Percentiles rank a stretch among this genome's conserved stretches.
Conservation (phyloP, 2,888 invertebrate species). For the Brachyptera risi region DNA sequence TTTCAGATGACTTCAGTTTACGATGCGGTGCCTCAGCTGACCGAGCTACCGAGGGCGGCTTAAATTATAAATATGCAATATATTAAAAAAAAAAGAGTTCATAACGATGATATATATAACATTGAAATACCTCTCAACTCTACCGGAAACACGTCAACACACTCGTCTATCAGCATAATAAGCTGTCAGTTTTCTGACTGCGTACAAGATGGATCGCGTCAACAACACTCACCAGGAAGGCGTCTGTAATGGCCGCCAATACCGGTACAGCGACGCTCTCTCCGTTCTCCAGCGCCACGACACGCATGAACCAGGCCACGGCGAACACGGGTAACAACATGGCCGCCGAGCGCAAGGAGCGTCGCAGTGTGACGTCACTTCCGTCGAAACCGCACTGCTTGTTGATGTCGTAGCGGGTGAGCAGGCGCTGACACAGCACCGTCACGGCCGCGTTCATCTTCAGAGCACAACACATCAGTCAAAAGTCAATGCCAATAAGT, state of each 20-base stretch:
- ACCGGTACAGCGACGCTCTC: conserved; percentile 42
- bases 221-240: conserved; percentile 41
- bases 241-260: conserved; percentile 41
- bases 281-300: conserved; percentile 66
- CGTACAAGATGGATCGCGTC: no score
- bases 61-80: no score
- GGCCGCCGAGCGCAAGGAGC: conserved; percentile 49
- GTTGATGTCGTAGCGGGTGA: conserved; percentile 21
- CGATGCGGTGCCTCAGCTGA: no score
- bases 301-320: conserved; percentile 70
- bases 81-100: no score
- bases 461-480: no score
- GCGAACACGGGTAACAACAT: conserved; percentile 67
- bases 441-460: conserved; percentile 44
- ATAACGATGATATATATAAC: no score
- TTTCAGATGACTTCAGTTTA: no score
- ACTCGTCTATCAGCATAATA: no score
- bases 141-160: no score
- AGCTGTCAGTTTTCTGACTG: no score
- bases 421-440: conserved; percentile 40
- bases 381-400: conserved; percentile 18
- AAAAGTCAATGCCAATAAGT: background rate
- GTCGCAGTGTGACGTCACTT: conserved; percentile 37
- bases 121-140: no score
- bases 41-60: no score